A percentile compares a stretch with the other conserved stretches of the same genome.
phyloP scores from a whole-genome alignment of 2,797 vertebrate genomes.

The Lacerta viridis region DNA sequence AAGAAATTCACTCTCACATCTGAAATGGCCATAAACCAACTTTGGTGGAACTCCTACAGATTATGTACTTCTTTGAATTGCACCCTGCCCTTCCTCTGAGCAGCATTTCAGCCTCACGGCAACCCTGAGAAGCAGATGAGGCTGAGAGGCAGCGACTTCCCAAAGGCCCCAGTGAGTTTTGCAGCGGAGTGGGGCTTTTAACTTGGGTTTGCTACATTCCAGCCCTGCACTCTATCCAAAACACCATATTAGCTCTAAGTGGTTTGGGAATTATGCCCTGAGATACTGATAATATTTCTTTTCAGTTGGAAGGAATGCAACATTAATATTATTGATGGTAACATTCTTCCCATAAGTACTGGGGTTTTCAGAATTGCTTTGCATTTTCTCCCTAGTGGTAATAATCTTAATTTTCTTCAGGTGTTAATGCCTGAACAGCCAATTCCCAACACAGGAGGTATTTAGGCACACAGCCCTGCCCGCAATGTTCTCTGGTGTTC shows the following conservation, averaged over 20 bases:
- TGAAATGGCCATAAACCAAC: too few relatives aligned
- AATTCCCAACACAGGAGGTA: too few relatives aligned
- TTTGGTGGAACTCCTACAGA: neutral
- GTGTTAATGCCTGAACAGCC: too few relatives aligned
- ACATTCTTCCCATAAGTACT: neutral
- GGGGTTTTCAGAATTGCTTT: constrained; percentile 1
- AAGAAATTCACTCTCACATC: too few relatives aligned
- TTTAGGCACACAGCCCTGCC: too few relatives aligned
- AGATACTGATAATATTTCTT: neutral
- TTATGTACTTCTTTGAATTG: neutral
- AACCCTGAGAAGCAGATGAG: neutral
- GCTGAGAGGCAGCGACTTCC: neutral
- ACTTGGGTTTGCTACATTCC: neutral
- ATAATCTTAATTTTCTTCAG: neutral
- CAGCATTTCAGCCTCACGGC: neutral
- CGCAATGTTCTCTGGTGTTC: too few relatives aligned
- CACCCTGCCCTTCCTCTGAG: neutral
- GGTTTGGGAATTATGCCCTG: constrained; percentile 7
- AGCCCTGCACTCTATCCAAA: neutral
- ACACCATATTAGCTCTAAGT: neutral
- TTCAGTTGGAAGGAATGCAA: neutral
- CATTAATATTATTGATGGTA: constrained; percentile 16
- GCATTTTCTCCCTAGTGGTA: neutral
- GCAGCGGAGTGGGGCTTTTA: neutral
- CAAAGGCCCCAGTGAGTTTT: neutral